These are phyloP conservation scores for Zosterops pallidus DNA, from an alignment of 2,113 vertebrate species.

Conservation along the genomic window DNA sequence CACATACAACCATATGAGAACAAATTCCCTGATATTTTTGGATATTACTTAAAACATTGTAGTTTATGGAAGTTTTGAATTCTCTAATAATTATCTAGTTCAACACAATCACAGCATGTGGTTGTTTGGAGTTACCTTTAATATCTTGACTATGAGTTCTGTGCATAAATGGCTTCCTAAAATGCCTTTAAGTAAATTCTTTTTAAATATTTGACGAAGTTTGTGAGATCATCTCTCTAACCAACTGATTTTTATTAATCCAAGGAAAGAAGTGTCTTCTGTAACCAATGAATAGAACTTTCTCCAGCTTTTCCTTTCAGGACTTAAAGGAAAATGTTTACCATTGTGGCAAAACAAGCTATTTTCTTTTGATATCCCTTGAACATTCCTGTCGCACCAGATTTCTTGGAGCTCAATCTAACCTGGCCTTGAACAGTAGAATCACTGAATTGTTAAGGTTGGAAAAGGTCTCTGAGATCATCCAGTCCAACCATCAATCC, in stretches of 20 bases:
- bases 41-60: not conserved
- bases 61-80: not conserved
- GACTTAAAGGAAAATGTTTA: not conserved
- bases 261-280: not conserved
- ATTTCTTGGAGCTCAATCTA: not conserved
- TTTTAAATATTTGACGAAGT: not conserved
- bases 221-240: not conserved
- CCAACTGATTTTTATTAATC: not conserved
- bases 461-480: not conserved
- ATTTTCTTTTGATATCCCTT: not conserved
- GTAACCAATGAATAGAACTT: not conserved
- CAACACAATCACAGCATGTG: not conserved
- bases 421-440: not conserved
- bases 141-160: not conserved
- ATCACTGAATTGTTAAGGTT: not conserved
- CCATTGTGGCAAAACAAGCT: not conserved
- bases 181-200: not conserved
- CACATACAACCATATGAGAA: fast-evolving
- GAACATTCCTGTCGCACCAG: not conserved
- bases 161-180: not conserved
- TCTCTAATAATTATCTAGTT: not conserved
- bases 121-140: not conserved
- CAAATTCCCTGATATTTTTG: not conserved
- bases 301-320: not conserved
- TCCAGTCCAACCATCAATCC: not conserved